Conservation (phyloP, 2,888 invertebrate species). For the Ectemnius cavifrons region DNA sequence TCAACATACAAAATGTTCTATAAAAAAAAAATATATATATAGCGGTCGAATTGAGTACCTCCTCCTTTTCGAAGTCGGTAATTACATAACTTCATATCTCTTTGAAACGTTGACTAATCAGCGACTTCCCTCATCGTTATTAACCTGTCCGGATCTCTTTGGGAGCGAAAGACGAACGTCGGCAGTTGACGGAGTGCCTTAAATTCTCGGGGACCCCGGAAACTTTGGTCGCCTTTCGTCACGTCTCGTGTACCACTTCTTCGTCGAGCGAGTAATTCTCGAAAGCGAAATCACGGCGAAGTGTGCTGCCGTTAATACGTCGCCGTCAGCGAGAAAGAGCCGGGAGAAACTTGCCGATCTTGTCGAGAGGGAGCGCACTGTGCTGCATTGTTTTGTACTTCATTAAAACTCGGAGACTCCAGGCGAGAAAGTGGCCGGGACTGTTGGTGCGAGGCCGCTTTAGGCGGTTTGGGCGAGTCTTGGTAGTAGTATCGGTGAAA, state of each 20-base stretch:
- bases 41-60: too few species aligned
- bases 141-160: background rate
- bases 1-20: too few species aligned
- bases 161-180: conserved; percentile 14
- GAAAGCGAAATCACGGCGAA: conserved; percentile 29
- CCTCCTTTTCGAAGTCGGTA: too few species aligned
- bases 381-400: conserved; percentile 48
- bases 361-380: background rate
- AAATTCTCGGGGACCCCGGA: conserved; percentile 7
- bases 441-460: background rate
- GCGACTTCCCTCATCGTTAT: too few species aligned
- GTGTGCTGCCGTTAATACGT: background rate
- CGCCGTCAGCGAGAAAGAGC: background rate
- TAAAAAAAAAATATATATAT: too few species aligned
- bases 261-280: conserved; percentile 9
- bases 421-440: conserved; percentile 17
- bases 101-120: too few species aligned
- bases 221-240: conserved; percentile 17
- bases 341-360: conserved; percentile 32
- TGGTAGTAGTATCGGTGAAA: background rate
- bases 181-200: background rate
- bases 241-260: conserved; percentile 31
- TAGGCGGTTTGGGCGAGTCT: background rate
- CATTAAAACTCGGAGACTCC: conserved; percentile 38
- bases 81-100: too few species aligned